A percentile compares a stretch with the other conserved stretches of the same genome.
phyloP scores from a whole-genome alignment of 1,140 invertebrate species.

The Drosophila teissieri region DNA sequence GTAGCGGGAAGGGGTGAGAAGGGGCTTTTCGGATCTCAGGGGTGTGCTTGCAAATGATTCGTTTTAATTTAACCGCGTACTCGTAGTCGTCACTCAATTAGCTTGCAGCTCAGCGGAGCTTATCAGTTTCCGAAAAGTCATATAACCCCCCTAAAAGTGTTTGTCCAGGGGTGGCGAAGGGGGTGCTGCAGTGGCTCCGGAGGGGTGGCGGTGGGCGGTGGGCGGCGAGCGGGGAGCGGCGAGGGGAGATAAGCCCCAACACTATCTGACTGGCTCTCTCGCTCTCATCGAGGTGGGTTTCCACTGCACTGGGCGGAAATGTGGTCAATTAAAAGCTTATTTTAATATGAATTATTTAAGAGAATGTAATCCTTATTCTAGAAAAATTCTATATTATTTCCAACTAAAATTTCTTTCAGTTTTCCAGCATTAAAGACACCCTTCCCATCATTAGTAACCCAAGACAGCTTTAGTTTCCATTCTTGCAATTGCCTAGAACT shows the following conservation, averaged over 20 bases:
- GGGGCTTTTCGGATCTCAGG: slow-evolving; percentile 23
- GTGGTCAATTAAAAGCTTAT: not conserved
- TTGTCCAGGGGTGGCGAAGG: slow-evolving; percentile 20
- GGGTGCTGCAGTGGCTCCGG: not conserved
- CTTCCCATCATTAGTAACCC: too few species aligned
- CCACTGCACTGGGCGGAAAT: slow-evolving; percentile 1
- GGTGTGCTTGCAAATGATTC: slow-evolving; percentile 76
- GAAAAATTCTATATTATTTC: too few species aligned
- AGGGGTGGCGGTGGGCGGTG: not conserved
- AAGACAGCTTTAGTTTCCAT: too few species aligned
- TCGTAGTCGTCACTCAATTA: slow-evolving; percentile 68
- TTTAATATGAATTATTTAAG: too few species aligned
- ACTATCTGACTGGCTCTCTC: slow-evolving; percentile 51
- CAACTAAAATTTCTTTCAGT: too few species aligned
- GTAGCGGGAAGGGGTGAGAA: not conserved
- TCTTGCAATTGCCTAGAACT: too few species aligned
- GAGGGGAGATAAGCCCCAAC: slow-evolving; percentile 53
- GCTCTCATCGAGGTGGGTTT: slow-evolving; percentile 1
- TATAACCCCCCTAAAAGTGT: slow-evolving; percentile 54
- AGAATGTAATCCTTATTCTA: too few species aligned
- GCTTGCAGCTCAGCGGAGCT: slow-evolving; percentile 50
- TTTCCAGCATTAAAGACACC: too few species aligned
- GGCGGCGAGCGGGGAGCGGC: not conserved
- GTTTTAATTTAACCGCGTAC: slow-evolving; percentile 77
- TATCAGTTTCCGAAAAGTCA: slow-evolving; percentile 77